These are phyloP conservation scores for Trachythela sp. DNA, from an alignment of 64 coral and sea anemone genomes.

Conservation along the genomic window DNA sequence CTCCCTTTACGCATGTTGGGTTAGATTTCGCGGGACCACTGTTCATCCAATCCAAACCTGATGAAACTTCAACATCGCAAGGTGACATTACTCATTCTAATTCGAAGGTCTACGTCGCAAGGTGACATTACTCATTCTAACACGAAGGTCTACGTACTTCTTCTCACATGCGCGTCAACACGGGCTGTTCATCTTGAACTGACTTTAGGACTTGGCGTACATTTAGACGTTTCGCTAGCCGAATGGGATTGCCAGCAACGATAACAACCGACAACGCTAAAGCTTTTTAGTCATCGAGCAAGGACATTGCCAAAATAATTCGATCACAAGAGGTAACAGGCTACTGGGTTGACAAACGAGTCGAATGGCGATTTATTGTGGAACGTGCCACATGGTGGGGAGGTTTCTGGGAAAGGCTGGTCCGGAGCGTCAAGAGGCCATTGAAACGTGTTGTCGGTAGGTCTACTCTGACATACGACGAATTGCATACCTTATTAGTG, in stretches of 20 bases:
- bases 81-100: background rate
- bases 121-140: no score
- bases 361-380: slow-evolving; percentile 4
- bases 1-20: background rate
- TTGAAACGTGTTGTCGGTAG: background rate
- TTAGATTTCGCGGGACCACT: background rate
- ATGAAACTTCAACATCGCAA: no score
- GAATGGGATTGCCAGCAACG: background rate
- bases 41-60: background rate
- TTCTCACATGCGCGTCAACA: background rate
- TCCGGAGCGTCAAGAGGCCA: no score
- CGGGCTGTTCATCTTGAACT: background rate
- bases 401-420: background rate
- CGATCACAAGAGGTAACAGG: background rate
- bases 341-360: background rate
- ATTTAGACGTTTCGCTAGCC: background rate
- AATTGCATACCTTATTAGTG: background rate
- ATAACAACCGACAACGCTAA: background rate
- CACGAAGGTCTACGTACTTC: background rate
- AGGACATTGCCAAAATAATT: background rate
- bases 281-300: background rate
- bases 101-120: no score
- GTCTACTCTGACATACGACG: background rate
- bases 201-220: background rate
- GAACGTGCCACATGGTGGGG: background rate